phyloP scores from a whole-genome alignment of 2,797 vertebrate species.

The Numenius phaeopus region DNA sequence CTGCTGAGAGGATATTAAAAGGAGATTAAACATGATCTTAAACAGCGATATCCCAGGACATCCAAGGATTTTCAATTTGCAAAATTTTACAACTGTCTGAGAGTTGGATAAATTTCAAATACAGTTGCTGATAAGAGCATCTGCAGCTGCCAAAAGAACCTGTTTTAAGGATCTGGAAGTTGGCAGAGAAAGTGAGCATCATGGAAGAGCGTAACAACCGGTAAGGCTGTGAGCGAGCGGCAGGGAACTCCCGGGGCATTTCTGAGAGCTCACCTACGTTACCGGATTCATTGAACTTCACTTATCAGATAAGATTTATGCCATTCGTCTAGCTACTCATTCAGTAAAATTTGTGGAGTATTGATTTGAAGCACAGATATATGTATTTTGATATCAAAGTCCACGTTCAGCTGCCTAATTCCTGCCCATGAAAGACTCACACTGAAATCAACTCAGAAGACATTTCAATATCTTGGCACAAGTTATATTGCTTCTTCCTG shows the following conservation, averaged over 20 bases:
- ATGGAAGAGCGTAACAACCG: background rate
- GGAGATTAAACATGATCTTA: conserved; percentile 78
- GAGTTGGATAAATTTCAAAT: conserved; percentile 81
- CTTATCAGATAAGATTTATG: background rate
- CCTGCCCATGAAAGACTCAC: background rate
- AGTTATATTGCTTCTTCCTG: background rate
- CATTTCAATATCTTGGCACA: background rate
- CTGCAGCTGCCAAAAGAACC: conserved; percentile 69
- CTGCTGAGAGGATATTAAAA: conserved; percentile 65
- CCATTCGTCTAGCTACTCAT: background rate
- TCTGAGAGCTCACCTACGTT: background rate
- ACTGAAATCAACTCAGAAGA: background rate
- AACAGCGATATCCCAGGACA: conserved; percentile 76
- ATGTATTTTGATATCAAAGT: background rate
- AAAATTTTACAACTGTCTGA: conserved; percentile 76
- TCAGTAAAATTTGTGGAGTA: background rate
- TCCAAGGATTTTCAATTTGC: conserved; percentile 78
- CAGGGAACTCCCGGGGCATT: conserved; percentile 14
- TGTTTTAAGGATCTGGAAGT: conserved; percentile 68
- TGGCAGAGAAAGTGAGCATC: conserved; percentile 53
- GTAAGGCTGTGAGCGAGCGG: background rate
- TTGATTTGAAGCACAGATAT: background rate
- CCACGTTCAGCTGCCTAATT: background rate
- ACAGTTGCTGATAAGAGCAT: conserved; percentile 72
- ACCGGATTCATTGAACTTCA: background rate